Base-by-base conservation (phyloP, 2,113 vertebrate species). In the Perca flavescens region DNA sequence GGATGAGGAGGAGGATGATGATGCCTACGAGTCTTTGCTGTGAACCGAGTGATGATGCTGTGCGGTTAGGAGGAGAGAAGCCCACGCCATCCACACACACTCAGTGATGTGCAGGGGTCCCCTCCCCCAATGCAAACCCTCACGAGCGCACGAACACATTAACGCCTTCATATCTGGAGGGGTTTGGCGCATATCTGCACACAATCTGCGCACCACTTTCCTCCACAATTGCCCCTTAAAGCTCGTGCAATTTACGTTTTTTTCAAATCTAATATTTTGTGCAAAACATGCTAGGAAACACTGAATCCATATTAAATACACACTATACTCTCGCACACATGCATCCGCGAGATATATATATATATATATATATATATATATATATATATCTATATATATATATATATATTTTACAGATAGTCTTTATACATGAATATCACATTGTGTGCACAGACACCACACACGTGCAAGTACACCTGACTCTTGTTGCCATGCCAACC, bases 401-500 rank as follows among this genome's bases (percentile, higher is more conserved):
- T 3, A 31, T 3, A 31, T 25, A 25, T n/a, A n/a, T n/a, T n/a
- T n/a, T n/a, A 31, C 25, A 52, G 56, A 84, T 31, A 56, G 61
- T 49, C 46, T 63, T 69, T 10, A 31, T 25, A 12, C 54, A 68
- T 62, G 25, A 66, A 50, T 13, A 53, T 65, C 28, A 79, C 74
- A 76, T 43, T 28, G 53, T 31, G 71, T 15, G 77, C 68, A 74
- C 25, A n/a, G 15, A 61, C 46, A 56, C 61, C n/a, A n/a, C 60
- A 77, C 83, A 89, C 82, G 66, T 88, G 80, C 84, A 17, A 8
- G 79, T 67, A 16, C 91, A 69, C 91, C 89, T 90, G 89, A 89
- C 83, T 86, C 71, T 74, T 83, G 94, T 95, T 92, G 84, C 87
- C 90, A 93, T 94, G 92, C 71, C 93, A 86, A 93, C 93, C 58